phyloP scores from a whole-genome alignment of 2,888 invertebrate species.

The Brachylomia viminalis region DNA sequence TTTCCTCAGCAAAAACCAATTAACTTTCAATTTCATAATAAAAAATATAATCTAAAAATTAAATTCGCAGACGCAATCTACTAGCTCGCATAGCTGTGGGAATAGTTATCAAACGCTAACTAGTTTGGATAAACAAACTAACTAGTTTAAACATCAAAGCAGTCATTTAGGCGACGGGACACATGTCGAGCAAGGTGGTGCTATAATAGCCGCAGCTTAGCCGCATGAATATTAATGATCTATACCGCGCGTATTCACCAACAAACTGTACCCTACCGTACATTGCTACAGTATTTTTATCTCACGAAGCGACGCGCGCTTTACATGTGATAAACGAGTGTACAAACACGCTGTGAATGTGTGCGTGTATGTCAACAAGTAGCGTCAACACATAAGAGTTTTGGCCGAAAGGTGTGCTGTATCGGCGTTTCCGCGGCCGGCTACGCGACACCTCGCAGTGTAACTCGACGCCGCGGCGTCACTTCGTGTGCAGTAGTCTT shows the following conservation, averaged over 20 bases:
- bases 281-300: background rate
- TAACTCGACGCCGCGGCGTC: no score
- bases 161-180: constrained; percentile 56
- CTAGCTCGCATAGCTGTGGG: constrained; percentile 38
- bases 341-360: no score
- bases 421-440: no score
- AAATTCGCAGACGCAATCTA: constrained; percentile 21
- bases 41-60: background rate
- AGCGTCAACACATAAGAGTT: no score
- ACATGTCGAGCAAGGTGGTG: constrained; percentile 70
- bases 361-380: no score
- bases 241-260: constrained; percentile 66
- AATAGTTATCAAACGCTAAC: constrained; percentile 55
- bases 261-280: background rate
- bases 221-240: constrained; percentile 81
- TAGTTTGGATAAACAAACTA: constrained; percentile 63
- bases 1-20: background rate
- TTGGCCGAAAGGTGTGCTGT: no score
- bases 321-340: no score
- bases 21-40: background rate
- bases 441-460: no score
- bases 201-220: constrained; percentile 76
- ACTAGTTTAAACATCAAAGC: constrained; percentile 60
- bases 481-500: no score
- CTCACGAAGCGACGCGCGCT: no score